phyloP scores from a whole-genome alignment of 1,140 invertebrate species.

The Stegodyphus dumicola region DNA sequence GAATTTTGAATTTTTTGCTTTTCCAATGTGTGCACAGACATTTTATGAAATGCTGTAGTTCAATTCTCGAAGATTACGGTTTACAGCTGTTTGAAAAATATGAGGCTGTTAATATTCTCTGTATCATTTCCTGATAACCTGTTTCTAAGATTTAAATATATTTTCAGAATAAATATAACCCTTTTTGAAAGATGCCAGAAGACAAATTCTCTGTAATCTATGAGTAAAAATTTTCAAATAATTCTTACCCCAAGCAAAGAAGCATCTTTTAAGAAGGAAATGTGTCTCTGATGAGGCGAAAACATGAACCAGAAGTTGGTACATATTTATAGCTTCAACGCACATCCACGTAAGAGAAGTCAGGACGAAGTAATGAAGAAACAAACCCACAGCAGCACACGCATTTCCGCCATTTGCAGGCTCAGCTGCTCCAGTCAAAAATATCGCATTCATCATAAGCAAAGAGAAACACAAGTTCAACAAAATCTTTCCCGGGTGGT shows the following conservation, averaged over 20 bases:
- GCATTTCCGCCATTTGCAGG: constrained; percentile 51
- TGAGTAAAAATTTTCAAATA: too few relatives aligned
- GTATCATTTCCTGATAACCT: too few relatives aligned
- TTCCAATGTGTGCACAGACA: too few relatives aligned
- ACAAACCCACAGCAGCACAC: constrained; percentile 67
- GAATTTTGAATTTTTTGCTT: too few relatives aligned
- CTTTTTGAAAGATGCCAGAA: too few relatives aligned
- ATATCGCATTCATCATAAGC: constrained; percentile 70
- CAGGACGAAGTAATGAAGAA: constrained; percentile 71
- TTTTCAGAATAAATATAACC: too few relatives aligned
- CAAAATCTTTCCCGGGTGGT: constrained; percentile 72
- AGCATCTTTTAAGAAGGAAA: constrained; percentile 71
- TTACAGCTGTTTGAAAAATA: too few relatives aligned
- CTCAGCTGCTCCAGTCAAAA: constrained; percentile 65
- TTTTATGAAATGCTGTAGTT: too few relatives aligned
- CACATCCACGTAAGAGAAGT: constrained; percentile 73
- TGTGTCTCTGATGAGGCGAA: constrained; percentile 70
- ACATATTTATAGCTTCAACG: constrained; percentile 73
- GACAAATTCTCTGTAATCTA: too few relatives aligned
- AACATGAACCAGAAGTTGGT: constrained; percentile 72
- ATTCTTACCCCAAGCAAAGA: constrained; percentile 72
- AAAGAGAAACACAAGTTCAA: constrained; percentile 71
- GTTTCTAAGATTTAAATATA: too few relatives aligned
- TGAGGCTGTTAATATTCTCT: too few relatives aligned
- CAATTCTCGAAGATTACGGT: too few relatives aligned